Conservation (phyloP, 2,888 invertebrate genomes). For the Gasteruption jaculator region DNA sequence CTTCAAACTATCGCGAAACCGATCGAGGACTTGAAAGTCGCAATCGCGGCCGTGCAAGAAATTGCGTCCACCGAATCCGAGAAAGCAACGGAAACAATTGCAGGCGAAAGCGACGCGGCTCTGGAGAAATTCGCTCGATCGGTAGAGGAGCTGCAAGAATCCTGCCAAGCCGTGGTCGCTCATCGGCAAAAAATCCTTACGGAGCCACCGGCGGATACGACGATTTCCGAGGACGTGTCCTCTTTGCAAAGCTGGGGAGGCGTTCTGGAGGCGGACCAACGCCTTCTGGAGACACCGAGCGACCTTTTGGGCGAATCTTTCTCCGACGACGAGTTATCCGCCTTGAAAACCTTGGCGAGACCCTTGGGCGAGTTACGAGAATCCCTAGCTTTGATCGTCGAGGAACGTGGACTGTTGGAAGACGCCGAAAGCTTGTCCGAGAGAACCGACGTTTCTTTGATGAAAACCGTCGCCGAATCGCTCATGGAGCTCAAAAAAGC, state of each 20-base stretch:
- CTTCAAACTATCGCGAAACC: slow-evolving; percentile 13
- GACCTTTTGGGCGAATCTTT: slow-evolving; percentile 24
- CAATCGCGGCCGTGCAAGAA: slow-evolving; percentile 11
- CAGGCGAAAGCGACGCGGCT: slow-evolving; percentile 30
- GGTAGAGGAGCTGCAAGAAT: slow-evolving; percentile 23
- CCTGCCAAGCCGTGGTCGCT: slow-evolving; percentile 10
- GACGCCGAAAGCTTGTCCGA: slow-evolving; percentile 28
- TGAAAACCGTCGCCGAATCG: slow-evolving; percentile 38
- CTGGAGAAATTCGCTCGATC: slow-evolving; percentile 48
- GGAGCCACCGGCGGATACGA: slow-evolving; percentile 48
- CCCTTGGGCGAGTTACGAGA: slow-evolving; percentile 40
- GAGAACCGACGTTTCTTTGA: slow-evolving; percentile 30
- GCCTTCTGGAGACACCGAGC: slow-evolving; percentile 20
- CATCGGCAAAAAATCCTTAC: slow-evolving; percentile 20
- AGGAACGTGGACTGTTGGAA: slow-evolving; percentile 32
- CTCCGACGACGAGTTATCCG: slow-evolving; percentile 24
- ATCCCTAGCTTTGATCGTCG: slow-evolving; percentile 37
- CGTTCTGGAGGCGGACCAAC: slow-evolving; percentile 26
- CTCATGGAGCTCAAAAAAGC: slow-evolving; percentile 41
- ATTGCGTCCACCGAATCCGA: slow-evolving; percentile 9
- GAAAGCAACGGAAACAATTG: slow-evolving; percentile 17
- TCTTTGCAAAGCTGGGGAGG: slow-evolving; percentile 29
- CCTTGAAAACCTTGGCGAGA: slow-evolving; percentile 32
- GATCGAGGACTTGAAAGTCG: slow-evolving; percentile 13
- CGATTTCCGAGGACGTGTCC: slow-evolving; percentile 31